Percentiles rank a stretch among this genome's conserved stretches.
phyloP scores from a whole-genome alignment of 1,140 invertebrate species.

The Meteorus sp. region DNA sequence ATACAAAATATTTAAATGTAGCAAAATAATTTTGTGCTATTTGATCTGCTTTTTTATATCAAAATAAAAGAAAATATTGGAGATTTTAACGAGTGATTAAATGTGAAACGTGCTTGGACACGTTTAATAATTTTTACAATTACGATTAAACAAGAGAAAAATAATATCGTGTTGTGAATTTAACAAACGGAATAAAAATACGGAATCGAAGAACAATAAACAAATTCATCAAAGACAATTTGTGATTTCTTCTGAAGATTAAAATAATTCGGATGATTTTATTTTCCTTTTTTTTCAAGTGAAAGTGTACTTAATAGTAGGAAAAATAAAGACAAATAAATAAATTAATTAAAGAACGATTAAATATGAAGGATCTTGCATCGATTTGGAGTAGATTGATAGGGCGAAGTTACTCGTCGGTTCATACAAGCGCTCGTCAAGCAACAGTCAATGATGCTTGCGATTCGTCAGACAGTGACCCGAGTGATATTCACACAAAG shows the following conservation, averaged over 20 bases:
- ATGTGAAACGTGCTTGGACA: not conserved
- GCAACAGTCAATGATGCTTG: conserved; percentile 46
- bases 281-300: no score
- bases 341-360: not conserved
- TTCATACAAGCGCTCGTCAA: conserved; percentile 47
- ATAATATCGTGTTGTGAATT: not conserved
- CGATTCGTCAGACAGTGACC: conserved; percentile 38
- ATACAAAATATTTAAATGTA: no score
- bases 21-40: no score
- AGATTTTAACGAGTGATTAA: conserved; percentile 26
- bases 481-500: conserved; percentile 41
- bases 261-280: no score
- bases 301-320: not conserved
- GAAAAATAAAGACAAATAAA: conserved; percentile 1
- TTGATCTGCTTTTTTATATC: not conserved
- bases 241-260: no score
- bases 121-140: not conserved
- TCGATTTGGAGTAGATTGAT: conserved; percentile 61
- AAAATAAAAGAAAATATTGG: not conserved
- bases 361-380: conserved; percentile 61
- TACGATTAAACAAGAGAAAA: no score
- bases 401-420: conserved; percentile 55
- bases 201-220: no score
- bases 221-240: no score
- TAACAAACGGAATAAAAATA: no score